Conservation (phyloP, 2,888 invertebrate species). For the Lasioglossum morio region DNA sequence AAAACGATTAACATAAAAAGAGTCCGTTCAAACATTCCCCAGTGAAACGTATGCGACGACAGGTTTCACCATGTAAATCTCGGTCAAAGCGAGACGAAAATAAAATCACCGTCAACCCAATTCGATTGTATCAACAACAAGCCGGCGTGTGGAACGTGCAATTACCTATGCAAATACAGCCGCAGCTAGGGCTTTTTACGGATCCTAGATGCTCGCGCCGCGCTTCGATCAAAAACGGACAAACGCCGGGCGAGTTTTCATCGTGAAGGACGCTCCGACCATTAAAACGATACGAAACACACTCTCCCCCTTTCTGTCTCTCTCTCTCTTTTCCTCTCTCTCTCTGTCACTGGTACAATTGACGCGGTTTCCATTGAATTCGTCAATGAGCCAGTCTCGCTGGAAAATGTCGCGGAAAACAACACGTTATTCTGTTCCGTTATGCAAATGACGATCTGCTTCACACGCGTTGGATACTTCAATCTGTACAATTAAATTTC, state of each 20-base stretch:
- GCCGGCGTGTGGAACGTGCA: constrained; percentile 68
- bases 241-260: constrained; percentile 46
- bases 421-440: constrained; percentile 58
- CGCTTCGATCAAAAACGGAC: constrained; percentile 50
- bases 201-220: constrained; percentile 45
- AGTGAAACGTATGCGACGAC: background rate
- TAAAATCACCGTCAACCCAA: constrained; percentile 75
- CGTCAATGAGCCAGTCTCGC: constrained; percentile 50
- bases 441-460: constrained; percentile 40
- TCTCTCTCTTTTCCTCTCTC: background rate
- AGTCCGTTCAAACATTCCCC: background rate
- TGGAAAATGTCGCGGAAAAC: constrained; percentile 59
- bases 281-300: constrained; percentile 48
- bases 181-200: constrained; percentile 59
- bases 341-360: constrained; percentile 3
- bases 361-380: constrained; percentile 53
- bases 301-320: background rate
- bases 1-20: constrained; percentile 23
- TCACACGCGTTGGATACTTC: constrained; percentile 34
- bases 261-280: constrained; percentile 50
- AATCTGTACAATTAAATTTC: constrained; percentile 40
- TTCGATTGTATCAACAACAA: constrained; percentile 73
- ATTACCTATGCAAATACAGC: constrained; percentile 79
- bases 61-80: constrained; percentile 40
- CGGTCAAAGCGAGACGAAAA: constrained; percentile 69